These are phyloP conservation scores for Taenioides sp. DNA, from an alignment of 2,797 vertebrate genomes.

Conservation along the genomic window DNA sequence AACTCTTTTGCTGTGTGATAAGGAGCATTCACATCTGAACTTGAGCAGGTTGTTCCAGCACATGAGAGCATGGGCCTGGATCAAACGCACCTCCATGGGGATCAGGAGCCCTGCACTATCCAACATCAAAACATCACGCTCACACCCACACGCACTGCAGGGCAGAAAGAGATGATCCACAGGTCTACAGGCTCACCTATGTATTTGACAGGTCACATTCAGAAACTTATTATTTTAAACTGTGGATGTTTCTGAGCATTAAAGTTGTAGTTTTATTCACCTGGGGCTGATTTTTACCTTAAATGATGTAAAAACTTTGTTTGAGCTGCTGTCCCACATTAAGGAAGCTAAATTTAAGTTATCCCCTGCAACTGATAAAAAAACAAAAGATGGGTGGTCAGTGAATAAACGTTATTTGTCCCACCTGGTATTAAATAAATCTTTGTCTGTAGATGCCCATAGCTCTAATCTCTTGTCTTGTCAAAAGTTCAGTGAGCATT, in stretches of 20 bases:
- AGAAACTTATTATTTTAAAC: conserved; percentile 20
- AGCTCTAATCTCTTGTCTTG: conserved; percentile 9
- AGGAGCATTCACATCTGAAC: conserved; percentile 60
- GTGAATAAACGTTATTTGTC: not conserved
- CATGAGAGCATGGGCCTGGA: conserved; percentile 65
- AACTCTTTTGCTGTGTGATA: conserved; percentile 68
- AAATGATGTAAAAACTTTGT: not conserved
- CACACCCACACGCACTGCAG: conserved; percentile 29
- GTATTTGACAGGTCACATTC: conserved; percentile 34
- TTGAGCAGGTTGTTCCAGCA: conserved; percentile 67
- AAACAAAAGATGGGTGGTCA: not conserved
- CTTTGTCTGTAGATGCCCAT: not conserved
- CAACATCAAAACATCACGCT: conserved; percentile 68
- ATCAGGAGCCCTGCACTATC: conserved; percentile 65
- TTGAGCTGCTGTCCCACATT: not conserved
- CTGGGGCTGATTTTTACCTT: not conserved
- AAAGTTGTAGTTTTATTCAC: conserved; percentile 11
- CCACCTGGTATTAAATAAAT: not conserved
- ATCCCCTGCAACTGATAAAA: not conserved
- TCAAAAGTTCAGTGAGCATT: conserved; percentile 19
- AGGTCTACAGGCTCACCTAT: conserved; percentile 42
- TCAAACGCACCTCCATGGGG: conserved; percentile 71
- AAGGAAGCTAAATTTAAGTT: not conserved
- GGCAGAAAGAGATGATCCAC: conserved; percentile 25
- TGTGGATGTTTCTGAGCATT: not conserved